These are phyloP conservation scores for Molanna angustata DNA, from an alignment of 2,888 invertebrate genomes.

Conservation along the genomic window DNA sequence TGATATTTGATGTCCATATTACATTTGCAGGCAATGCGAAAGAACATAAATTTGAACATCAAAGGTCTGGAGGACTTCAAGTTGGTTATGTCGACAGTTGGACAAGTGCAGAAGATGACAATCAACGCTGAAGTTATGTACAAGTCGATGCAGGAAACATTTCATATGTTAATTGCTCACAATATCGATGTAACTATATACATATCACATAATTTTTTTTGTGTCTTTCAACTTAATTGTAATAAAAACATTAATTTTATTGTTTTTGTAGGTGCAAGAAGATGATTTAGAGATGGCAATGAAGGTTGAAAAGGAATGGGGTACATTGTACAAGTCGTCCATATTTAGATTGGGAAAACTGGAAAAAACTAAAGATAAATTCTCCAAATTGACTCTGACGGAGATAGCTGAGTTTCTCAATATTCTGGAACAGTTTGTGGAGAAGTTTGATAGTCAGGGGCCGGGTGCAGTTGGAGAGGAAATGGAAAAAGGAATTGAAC, in stretches of 20 bases:
- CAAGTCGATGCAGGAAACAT: constrained; percentile 72
- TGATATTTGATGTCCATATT: too few relatives aligned
- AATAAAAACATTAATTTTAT: background rate
- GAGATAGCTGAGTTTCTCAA: constrained; percentile 70
- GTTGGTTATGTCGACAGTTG: constrained; percentile 79
- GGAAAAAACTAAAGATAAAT: constrained; percentile 81
- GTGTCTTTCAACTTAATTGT: too few relatives aligned
- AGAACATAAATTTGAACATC: constrained; percentile 72
- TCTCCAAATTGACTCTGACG: constrained; percentile 73
- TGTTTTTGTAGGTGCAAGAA: constrained; percentile 44
- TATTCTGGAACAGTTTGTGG: constrained; percentile 64
- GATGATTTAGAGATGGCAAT: constrained; percentile 58
- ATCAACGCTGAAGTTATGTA: constrained; percentile 76
- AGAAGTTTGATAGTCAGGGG: constrained; percentile 71
- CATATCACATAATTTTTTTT: too few relatives aligned
- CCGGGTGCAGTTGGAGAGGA: constrained; percentile 78
- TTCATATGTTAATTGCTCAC: constrained; percentile 70
- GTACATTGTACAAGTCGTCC: constrained; percentile 63
- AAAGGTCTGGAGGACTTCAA: constrained; percentile 80
- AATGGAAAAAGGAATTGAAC: constrained; percentile 66
- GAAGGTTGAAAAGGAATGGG: constrained; percentile 67
- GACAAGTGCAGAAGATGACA: constrained; percentile 69
- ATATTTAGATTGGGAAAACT: constrained; percentile 67
- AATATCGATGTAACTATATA: constrained; percentile 58
- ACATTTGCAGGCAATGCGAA: constrained; percentile 54